A percentile compares a stretch with the other conserved stretches of the same genome.
Evolutionary conservation across 1,140 invertebrate genomes (phyloP).

Genomic region (Leptoteleia sp.): DNA sequence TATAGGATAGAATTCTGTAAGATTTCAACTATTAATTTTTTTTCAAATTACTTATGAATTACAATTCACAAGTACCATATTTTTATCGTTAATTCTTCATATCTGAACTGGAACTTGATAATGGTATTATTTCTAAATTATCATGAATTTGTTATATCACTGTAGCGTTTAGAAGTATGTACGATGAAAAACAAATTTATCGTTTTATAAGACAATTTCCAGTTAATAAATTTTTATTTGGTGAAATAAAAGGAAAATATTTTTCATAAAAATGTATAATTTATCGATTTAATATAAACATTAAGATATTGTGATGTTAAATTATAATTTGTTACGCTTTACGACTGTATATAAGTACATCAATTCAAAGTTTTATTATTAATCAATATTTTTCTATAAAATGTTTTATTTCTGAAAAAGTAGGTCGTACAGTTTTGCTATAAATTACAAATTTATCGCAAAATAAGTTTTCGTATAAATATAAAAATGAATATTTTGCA

Average conservation of each 20-base stretch:
- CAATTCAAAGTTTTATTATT: slow-evolving; percentile 3
- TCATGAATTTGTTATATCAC: not conserved
- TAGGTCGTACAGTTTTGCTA: slow-evolving; percentile 1
- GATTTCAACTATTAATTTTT: slow-evolving; percentile 32
- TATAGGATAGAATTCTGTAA: slow-evolving; percentile 22
- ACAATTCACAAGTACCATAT: slow-evolving; percentile 17
- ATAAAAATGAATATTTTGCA: not conserved
- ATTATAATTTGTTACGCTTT: no score
- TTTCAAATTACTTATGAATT: slow-evolving; percentile 29
- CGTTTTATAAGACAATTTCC: not conserved
- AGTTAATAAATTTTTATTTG: not conserved
- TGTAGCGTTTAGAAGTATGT: not conserved
- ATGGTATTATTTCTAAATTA: slow-evolving; percentile 33
- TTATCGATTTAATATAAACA: no score
- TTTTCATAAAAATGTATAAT: no score
- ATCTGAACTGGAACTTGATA: slow-evolving; percentile 54
- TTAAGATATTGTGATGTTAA: no score
- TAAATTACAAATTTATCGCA: not conserved
- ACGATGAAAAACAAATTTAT: not conserved
- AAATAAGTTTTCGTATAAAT: no score
- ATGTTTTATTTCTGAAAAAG: slow-evolving; percentile 5
- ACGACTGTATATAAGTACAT: no score
- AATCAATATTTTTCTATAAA: slow-evolving; percentile 13
- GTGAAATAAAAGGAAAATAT: not conserved
- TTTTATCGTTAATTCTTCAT: slow-evolving; percentile 18